Evolutionary conservation across 2,888 invertebrate species (phyloP).

Genomic region (Andrena bicolor): DNA sequence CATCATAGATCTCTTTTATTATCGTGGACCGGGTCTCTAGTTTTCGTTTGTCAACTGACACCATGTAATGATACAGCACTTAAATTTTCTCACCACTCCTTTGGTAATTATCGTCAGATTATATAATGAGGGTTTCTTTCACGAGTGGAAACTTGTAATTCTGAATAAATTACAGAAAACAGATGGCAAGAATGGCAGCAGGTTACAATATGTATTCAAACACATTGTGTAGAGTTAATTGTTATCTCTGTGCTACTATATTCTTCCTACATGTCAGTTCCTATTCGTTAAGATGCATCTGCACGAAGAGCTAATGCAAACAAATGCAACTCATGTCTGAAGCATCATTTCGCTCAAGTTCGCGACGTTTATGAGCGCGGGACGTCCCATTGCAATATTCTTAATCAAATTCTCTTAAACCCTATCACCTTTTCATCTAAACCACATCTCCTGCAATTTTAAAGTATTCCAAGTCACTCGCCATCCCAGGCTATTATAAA

Average conservation of each 20-base stretch:
- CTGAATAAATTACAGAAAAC: not conserved
- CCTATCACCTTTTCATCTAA: not conserved
- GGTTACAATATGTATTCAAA: not conserved
- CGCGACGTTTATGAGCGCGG: constrained; percentile 30
- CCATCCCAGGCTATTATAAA: too few relatives aligned
- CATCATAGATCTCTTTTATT: constrained; percentile 74
- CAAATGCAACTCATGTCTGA: constrained; percentile 38
- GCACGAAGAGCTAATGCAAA: constrained; percentile 34
- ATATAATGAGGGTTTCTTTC: not conserved
- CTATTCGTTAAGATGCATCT: constrained; percentile 33
- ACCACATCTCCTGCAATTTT: not conserved
- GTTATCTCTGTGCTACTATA: not conserved
- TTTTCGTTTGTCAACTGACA: constrained; percentile 67
- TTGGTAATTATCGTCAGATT: constrained; percentile 22
- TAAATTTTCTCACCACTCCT: not conserved
- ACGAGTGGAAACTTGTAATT: too few relatives aligned
- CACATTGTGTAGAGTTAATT: not conserved
- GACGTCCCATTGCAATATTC: constrained; percentile 44
- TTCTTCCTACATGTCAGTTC: not conserved
- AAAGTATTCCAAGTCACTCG: too few relatives aligned
- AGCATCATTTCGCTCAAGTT: constrained; percentile 47
- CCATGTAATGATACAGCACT: constrained; percentile 46
- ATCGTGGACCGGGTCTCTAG: constrained; percentile 22
- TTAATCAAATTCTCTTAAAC: constrained; percentile 44
- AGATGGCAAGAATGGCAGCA: not conserved